Evolutionary conservation across 2,797 vertebrate genomes (phyloP), one percentile per base, ranked within the genome.

Genomic region (Chlorospingus semifuscus): DNA sequence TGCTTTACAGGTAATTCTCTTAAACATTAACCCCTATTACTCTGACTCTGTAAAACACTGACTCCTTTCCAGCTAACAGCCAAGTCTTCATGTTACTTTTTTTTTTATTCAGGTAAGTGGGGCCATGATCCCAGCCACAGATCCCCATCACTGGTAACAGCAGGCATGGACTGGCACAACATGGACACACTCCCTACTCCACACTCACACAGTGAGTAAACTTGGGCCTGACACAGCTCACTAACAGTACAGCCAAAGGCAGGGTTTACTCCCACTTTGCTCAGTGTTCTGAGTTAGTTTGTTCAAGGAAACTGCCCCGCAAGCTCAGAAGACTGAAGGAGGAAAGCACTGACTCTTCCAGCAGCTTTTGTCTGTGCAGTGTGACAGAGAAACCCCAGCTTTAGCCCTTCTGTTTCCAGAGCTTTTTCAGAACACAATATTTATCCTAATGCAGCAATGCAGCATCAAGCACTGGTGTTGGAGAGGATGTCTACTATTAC

Each of bases 1-100:
- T 89, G 57, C 41, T 89, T 91, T 85, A 85, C 18, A 64, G 64
- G 64, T 34, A 70, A 36, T 57, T 78, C 83, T 65, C 82, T 90
- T 86, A 96, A 96, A 83, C 47, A 94, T 93, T 95, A 94, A 94
- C 74, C n/a, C n/a, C 52, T 64, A 23, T 76, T 81, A 81, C 57
- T 76, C 1, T 44, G 69, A 75, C 82, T 90, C 81, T 44, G 44
- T 78, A 56, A 83, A 94, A 70, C n/a, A 89, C 52, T 66, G 66
- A 92, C 36, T 72, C 21, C 23, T 83, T 91, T 81, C 32, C 65
- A 93, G 30, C 64, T 55, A 87, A 81, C 30, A 79, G 59, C 18
- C 26, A 71, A 17, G 53, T 77, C 36, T 65, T 39, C 6, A 24
- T 0, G 2, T 15, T 17, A 44, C 4, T 1, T 56, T 21, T 5